Conservation (phyloP, 2,797 vertebrate genomes). For the Rhynchonycteris naso region DNA sequence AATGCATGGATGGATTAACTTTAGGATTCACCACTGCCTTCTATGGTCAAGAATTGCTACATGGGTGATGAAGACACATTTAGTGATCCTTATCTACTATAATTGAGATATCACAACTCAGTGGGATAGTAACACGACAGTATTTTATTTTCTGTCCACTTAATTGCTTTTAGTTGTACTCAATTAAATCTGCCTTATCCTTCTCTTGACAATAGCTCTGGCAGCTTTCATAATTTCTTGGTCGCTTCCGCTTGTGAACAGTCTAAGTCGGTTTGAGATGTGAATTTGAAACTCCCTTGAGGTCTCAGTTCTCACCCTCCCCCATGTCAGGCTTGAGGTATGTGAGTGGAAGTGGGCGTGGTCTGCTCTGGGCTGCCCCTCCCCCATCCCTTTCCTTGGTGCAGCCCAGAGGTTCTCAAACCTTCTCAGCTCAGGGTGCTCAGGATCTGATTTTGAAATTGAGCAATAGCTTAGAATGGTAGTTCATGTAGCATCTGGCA, state of each 20-base stretch:
- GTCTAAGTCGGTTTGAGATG: neutral
- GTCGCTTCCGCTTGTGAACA: neutral
- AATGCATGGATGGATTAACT: neutral
- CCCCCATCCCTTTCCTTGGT: neutral
- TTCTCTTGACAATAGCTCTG: neutral
- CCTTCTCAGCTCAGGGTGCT: neutral
- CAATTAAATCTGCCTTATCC: neutral
- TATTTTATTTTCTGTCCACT: slow-evolving; percentile 17
- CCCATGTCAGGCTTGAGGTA: neutral
- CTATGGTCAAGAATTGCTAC: neutral
- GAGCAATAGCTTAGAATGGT: neutral
- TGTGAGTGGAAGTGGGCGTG: neutral
- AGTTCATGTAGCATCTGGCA: neutral
- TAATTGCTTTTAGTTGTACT: neutral
- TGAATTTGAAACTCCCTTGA: neutral
- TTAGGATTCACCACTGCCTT: neutral
- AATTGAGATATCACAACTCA: neutral
- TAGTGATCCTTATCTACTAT: neutral
- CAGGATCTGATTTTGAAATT: neutral
- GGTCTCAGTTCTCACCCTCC: neutral
- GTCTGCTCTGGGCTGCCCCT: neutral
- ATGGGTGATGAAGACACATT: neutral
- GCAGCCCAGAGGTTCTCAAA: neutral
- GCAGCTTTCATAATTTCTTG: neutral
- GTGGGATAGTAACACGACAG: neutral